Conservation (phyloP, 2,888 invertebrate genomes). For the Elysia crispata region DNA sequence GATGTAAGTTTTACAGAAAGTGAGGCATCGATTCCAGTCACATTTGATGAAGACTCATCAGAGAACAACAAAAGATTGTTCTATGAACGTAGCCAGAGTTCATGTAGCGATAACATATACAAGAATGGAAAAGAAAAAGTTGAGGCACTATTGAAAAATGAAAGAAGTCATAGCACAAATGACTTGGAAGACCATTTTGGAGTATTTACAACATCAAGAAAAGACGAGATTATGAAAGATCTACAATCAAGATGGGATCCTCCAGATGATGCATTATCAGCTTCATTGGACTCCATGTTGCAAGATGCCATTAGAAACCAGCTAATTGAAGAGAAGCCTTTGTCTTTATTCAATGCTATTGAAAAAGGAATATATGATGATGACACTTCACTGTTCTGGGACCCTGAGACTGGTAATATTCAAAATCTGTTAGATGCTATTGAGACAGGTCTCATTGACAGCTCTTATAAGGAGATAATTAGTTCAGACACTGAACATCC, state of each 20-base stretch:
- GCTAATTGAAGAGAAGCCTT: slow-evolving; percentile 54
- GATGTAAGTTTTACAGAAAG: slow-evolving; percentile 48
- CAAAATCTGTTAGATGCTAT: slow-evolving; percentile 90
- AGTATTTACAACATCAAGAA: slow-evolving; percentile 19
- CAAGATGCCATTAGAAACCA: slow-evolving; percentile 57
- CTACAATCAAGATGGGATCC: slow-evolving; percentile 51
- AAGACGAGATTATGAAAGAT: slow-evolving; percentile 42
- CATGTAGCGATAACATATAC: slow-evolving; percentile 42
- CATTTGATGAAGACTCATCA: slow-evolving; percentile 32
- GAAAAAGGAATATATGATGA: slow-evolving; percentile 73
- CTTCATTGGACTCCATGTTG: slow-evolving; percentile 65
- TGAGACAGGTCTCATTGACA: slow-evolving; percentile 83
- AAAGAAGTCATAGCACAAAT: slow-evolving; percentile 47
- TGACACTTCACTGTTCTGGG: slow-evolving; percentile 85
- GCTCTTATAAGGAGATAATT: slow-evolving; percentile 51
- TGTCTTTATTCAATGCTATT: slow-evolving; percentile 65
- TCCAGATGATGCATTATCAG: slow-evolving; percentile 62
- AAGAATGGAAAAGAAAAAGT: slow-evolving; percentile 38
- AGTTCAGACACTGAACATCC: slow-evolving; percentile 78
- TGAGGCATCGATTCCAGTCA: slow-evolving; percentile 48
- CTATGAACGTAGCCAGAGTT: slow-evolving; percentile 45
- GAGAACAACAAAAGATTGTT: slow-evolving; percentile 28
- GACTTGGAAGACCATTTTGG: slow-evolving; percentile 43
- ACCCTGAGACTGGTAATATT: slow-evolving; percentile 88
- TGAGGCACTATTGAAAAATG: slow-evolving; percentile 42